Base-by-base conservation (phyloP, 2,113 vertebrate genomes). In the Acanthisitta chloris region DNA sequence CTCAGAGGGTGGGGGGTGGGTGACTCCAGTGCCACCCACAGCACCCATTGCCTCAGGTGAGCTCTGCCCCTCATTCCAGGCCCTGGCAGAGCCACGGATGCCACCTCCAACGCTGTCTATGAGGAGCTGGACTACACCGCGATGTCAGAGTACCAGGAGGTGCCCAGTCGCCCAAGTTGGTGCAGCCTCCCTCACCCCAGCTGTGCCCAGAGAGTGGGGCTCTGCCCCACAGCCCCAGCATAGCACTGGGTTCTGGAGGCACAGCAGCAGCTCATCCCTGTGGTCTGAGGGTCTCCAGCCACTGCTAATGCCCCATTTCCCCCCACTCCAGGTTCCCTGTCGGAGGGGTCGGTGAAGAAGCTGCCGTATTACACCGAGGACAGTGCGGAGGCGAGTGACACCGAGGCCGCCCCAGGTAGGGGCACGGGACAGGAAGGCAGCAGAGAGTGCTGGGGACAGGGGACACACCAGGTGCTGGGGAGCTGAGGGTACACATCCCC, bases 1-100 rank as follows among this genome's bases (percentile, higher is more conserved):
- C 19, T 54, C 12, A 4, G 45, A 7, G 14, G 42, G n/a, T 28
- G 62, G 24, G 20, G 25, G 6, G 17, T 1, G 16, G 24, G 4
- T 52, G 29, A 4, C 5, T 21, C 20, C 0, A 0, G 17, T 77
- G 46, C 7, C 17, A 16, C 10, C 14, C 26, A 3, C 0, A 0
- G 23, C 26, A 11, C 31, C 46, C 64, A 20, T 2, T 2, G 28
- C 40, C 8, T 13, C 1, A 1, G 33, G 18, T 14, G 25, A 67
- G 14, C 3, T 0, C 36, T 62, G 26, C 34, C 10, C 2, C 0
- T 49, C 1, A 0, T 58, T 73, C 11, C 48, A 96, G 94, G 34
- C 10, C 3, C 6, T 0, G 14, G 31, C 23, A 51, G 12, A 64
- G 54, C 38, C 4, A 2, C 3, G 0, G 73, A 54, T 3, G 29